Conservation (phyloP, 2,888 invertebrate genomes). For the Euplexia lucipara region DNA sequence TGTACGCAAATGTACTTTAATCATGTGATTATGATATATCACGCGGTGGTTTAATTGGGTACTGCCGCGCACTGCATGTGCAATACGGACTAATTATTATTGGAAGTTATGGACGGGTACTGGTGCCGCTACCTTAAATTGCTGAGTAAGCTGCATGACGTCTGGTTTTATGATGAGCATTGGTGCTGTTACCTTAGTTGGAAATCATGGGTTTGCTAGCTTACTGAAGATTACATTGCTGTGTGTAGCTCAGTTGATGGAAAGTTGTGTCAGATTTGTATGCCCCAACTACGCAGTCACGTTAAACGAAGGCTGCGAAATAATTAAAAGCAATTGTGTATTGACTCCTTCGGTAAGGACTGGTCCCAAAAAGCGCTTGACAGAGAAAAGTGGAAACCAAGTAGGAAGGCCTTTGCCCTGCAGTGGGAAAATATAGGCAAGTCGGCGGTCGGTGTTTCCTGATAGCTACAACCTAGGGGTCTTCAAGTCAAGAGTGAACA, state of each 20-base stretch:
- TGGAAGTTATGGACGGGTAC: constrained; percentile 42
- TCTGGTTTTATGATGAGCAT: constrained; percentile 9
- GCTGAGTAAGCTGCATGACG: constrained; percentile 25
- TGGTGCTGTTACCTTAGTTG: constrained; percentile 12
- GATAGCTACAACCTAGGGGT: no score
- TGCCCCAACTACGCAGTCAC: no score
- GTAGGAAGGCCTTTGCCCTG: no score
- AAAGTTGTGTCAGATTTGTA: neutral
- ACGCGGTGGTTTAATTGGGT: constrained; percentile 59
- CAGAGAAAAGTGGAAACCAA: no score
- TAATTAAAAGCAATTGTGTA: no score
- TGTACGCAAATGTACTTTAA: constrained; percentile 65
- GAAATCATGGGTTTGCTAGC: neutral
- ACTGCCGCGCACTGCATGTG: constrained; percentile 59
- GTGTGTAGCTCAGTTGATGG: neutral
- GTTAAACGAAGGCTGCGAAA: no score
- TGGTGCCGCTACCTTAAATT: constrained; percentile 26
- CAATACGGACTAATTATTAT: constrained; percentile 60
- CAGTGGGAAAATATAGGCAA: no score
- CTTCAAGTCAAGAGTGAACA: no score
- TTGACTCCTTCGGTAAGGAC: no score
- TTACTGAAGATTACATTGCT: neutral
- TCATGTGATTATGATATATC: constrained; percentile 70
- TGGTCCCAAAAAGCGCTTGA: no score
- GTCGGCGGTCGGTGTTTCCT: no score